Conservation (phyloP, 1,140 invertebrate genomes). For the Lerema accius region DNA sequence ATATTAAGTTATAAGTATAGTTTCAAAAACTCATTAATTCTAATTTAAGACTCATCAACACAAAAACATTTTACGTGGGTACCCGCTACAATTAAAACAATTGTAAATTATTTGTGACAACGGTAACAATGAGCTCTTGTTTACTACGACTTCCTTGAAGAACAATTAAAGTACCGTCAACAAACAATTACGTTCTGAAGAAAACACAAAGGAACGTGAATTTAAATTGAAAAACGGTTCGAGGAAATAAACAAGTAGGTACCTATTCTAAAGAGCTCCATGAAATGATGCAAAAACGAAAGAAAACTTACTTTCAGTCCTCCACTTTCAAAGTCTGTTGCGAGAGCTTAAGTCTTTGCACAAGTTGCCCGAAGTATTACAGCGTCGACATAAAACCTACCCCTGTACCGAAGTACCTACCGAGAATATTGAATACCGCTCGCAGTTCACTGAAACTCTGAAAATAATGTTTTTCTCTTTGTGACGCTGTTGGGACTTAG, state of each 20-base stretch:
- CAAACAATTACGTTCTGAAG: neutral
- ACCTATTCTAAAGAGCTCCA: constrained; percentile 13
- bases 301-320: constrained; percentile 17
- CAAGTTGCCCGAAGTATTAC: constrained; percentile 24
- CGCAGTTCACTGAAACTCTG: constrained; percentile 23
- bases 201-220: neutral
- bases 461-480: constrained; percentile 26
- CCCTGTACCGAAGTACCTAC: constrained; percentile 23
- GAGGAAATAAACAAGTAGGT: constrained; percentile 9
- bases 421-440: constrained; percentile 28
- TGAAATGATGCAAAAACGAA: constrained; percentile 27
- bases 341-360: constrained; percentile 29
- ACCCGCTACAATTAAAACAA: no score
- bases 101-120: neutral
- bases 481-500: neutral
- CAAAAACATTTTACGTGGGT: no score
- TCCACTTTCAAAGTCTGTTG: constrained; percentile 12
- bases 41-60: no score
- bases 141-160: neutral
- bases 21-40: no score
- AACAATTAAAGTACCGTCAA: neutral
- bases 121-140: neutral
- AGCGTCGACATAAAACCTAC: constrained; percentile 23
- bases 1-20: no score
- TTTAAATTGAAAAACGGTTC: constrained; percentile 5